A percentile compares a stretch with the other conserved stretches of the same genome.
phyloP scores from a whole-genome alignment of 2,113 vertebrate species.

The Halichoerus grypus region DNA sequence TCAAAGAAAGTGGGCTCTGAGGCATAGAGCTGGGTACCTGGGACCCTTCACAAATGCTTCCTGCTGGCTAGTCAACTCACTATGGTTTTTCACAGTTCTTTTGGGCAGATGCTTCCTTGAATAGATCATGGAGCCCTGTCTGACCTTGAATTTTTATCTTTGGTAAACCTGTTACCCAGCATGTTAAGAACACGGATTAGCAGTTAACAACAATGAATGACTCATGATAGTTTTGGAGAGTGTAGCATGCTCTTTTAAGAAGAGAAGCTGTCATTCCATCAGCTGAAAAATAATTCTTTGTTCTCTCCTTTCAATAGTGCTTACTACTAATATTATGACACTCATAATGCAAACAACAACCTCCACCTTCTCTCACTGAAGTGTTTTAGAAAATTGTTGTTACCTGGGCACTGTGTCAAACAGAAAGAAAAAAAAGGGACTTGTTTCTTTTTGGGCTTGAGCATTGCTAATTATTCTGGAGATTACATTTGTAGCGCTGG shows the following conservation, averaged over 20 bases:
- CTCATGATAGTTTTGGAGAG: neutral
- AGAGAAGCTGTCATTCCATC: slow-evolving; percentile 32
- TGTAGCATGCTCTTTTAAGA: neutral
- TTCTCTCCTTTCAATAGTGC: neutral
- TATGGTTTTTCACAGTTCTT: neutral
- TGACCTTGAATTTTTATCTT: neutral
- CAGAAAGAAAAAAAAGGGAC: neutral
- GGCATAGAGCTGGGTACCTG: fast-evolving
- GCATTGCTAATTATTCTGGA: neutral
- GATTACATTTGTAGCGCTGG: no score
- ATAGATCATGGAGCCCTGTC: neutral
- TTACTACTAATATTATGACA: slow-evolving; percentile 53
- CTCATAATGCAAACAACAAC: neutral
- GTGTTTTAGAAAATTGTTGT: slow-evolving; percentile 13
- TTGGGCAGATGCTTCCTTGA: neutral
- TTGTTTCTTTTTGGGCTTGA: neutral
- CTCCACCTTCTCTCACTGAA: neutral
- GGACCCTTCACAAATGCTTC: neutral
- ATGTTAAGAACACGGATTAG: neutral
- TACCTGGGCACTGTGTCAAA: neutral
- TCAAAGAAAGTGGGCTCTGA: neutral
- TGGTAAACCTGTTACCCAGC: neutral
- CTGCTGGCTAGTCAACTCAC: neutral
- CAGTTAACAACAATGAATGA: neutral
- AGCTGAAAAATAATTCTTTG: slow-evolving; percentile 42